Percentiles rank a stretch among this genome's conserved stretches.
phyloP scores from a whole-genome alignment of 2,113 vertebrate species.

The Megaleporinus macrocephalus region DNA sequence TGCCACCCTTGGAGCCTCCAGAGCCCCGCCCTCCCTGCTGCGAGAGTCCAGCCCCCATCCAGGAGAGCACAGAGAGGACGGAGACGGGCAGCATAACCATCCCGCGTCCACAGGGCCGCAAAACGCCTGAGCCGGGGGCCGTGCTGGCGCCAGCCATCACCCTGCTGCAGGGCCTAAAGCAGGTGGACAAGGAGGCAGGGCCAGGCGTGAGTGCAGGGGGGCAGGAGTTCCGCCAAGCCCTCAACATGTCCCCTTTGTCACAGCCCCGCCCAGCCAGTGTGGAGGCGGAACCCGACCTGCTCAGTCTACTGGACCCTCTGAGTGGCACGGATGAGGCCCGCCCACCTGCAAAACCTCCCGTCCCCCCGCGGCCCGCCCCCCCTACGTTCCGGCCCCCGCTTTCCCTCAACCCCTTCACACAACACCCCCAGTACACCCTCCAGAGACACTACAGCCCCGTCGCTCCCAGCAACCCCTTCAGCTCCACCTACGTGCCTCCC shows the following conservation, averaged over 20 bases:
- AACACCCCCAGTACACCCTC: slow-evolving; percentile 69
- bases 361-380: slow-evolving; percentile 70
- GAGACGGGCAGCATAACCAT: slow-evolving; percentile 86
- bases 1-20: slow-evolving; percentile 61
- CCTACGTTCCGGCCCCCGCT: slow-evolving; percentile 71
- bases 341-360: slow-evolving; percentile 67
- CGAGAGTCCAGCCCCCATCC: slow-evolving; percentile 63
- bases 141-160: slow-evolving; percentile 80
- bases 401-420: slow-evolving; percentile 86
- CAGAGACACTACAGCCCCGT: slow-evolving; percentile 77
- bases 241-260: slow-evolving; percentile 58
- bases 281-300: slow-evolving; percentile 76
- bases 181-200: slow-evolving; percentile 66
- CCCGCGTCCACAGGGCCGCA: slow-evolving; percentile 91
- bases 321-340: slow-evolving; percentile 18
- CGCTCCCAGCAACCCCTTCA: slow-evolving; percentile 81
- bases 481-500: slow-evolving; percentile 72
- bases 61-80: slow-evolving; percentile 57
- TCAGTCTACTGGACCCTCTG: slow-evolving; percentile 91
- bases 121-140: slow-evolving; percentile 87
- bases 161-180: slow-evolving; percentile 75
- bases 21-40: slow-evolving; percentile 63
- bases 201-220: slow-evolving; percentile 62
- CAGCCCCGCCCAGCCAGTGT: slow-evolving; percentile 67
- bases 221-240: slow-evolving; percentile 72